A percentile compares a stretch with the other conserved stretches of the same genome.
Conservation (phyloP, 2,797 vertebrate species). For the Pipistrellus pygmaeus region DNA sequence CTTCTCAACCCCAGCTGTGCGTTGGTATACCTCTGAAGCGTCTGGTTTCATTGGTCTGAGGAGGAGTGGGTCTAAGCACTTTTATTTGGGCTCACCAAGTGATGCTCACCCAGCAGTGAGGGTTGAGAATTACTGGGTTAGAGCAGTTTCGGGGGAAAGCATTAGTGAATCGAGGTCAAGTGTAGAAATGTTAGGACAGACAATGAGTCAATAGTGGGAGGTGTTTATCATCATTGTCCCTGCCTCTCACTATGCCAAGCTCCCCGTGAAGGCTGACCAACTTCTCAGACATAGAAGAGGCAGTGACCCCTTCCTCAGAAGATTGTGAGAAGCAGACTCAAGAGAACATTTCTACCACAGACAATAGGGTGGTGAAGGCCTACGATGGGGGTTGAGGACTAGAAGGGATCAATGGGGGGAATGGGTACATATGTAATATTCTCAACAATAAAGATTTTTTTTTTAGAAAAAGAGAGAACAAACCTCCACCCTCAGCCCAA, state of each 20-base stretch:
- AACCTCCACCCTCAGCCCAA: neutral
- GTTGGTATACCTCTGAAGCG: neutral
- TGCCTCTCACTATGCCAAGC: neutral
- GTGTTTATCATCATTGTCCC: neutral
- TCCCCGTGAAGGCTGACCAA: neutral
- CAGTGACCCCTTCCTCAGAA: neutral
- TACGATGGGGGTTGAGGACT: too few relatives aligned
- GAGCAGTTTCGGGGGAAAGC: neutral
- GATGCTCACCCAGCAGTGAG: neutral
- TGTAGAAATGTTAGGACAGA: neutral
- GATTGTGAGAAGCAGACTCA: neutral
- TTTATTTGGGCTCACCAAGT: neutral
- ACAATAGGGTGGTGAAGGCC: too few relatives aligned
- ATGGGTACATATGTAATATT: too few relatives aligned
- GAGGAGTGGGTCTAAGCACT: neutral
- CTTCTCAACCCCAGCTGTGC: neutral
- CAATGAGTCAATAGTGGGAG: neutral
- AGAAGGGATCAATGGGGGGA: too few relatives aligned
- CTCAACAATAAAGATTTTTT: too few relatives aligned
- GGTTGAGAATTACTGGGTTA: neutral
- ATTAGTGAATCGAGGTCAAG: neutral
- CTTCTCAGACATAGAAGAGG: neutral
- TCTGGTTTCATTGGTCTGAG: neutral
- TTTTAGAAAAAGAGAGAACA: neutral
- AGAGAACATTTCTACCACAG: neutral